Evolutionary conservation across 2,797 vertebrate genomes (phyloP).

Genomic region (Hozukius guyotensis): DNA sequence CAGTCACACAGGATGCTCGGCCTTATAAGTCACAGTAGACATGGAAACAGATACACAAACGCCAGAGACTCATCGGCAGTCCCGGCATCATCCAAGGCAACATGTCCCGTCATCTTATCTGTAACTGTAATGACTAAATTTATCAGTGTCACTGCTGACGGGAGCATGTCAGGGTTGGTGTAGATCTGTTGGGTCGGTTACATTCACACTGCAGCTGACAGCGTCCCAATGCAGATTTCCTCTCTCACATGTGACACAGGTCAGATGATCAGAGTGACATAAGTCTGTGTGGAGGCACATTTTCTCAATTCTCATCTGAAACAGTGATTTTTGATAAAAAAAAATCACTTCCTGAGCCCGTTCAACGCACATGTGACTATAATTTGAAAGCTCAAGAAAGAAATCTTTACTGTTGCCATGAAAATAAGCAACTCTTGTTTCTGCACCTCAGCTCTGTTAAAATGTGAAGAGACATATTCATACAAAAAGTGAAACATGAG

Average conservation of each 20-base stretch:
- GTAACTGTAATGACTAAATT: constrained; percentile 42
- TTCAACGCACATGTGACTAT: neutral
- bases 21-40: neutral
- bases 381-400: neutral
- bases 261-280: constrained; percentile 1
- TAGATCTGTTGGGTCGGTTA: neutral
- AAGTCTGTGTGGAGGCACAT: neutral
- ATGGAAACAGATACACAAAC: constrained; percentile 27
- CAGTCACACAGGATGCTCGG: neutral
- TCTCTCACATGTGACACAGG: neutral
- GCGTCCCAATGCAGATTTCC: neutral
- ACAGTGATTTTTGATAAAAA: neutral
- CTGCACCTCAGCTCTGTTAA: neutral
- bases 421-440: neutral
- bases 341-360: neutral
- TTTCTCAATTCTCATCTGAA: neutral
- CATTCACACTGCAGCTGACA: constrained; percentile 7
- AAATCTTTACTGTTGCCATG: neutral
- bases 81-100: constrained; percentile 1
- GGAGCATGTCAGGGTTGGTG: neutral
- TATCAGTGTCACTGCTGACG: constrained; percentile 23
- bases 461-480: neutral
- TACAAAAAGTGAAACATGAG: neutral
- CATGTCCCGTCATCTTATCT: constrained; percentile 21
- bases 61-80: constrained; percentile 5